These are phyloP conservation scores for Clinocottus analis DNA, from an alignment of 2,113 vertebrate species.

Conservation along the genomic window DNA sequence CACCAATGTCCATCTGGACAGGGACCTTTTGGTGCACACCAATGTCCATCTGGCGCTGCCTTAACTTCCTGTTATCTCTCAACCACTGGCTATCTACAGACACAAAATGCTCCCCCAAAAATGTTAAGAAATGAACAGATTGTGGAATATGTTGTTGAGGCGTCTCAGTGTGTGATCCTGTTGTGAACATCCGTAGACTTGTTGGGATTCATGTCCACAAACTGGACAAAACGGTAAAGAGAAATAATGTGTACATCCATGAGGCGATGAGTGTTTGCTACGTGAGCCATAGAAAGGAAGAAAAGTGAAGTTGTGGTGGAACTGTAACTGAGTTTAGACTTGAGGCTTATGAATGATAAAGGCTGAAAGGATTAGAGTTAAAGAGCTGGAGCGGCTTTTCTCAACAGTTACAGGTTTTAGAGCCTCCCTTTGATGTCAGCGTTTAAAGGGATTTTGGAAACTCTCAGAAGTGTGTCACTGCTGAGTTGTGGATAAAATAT, in stretches of 20 bases:
- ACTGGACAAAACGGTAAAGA: not conserved
- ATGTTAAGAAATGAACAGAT: no score
- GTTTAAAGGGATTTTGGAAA: slow-evolving; percentile 21
- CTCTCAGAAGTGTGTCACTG: not conserved
- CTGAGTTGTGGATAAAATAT: slow-evolving; percentile 11
- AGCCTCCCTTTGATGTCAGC: slow-evolving; percentile 46
- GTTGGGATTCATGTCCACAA: not conserved
- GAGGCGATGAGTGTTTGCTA: not conserved
- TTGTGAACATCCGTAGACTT: not conserved
- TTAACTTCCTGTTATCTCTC: no score
- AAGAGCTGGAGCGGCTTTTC: slow-evolving; percentile 39
- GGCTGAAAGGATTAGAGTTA: slow-evolving; percentile 31
- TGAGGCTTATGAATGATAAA: slow-evolving; percentile 6
- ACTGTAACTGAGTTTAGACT: not conserved
- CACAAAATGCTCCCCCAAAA: no score
- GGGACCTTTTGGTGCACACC: no score
- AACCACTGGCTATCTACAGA: no score
- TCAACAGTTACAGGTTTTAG: slow-evolving; percentile 1
- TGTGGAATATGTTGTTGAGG: no score
- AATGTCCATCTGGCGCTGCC: no score
- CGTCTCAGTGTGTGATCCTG: not conserved
- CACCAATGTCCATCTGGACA: not conserved
- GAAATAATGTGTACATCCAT: not conserved
- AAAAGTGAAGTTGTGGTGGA: not conserved
- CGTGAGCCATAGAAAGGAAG: not conserved